A percentile compares a stretch with the other conserved stretches of the same genome.
Evolutionary conservation across 1,140 invertebrate genomes (phyloP).

Genomic region (Plodia interpunctella): DNA sequence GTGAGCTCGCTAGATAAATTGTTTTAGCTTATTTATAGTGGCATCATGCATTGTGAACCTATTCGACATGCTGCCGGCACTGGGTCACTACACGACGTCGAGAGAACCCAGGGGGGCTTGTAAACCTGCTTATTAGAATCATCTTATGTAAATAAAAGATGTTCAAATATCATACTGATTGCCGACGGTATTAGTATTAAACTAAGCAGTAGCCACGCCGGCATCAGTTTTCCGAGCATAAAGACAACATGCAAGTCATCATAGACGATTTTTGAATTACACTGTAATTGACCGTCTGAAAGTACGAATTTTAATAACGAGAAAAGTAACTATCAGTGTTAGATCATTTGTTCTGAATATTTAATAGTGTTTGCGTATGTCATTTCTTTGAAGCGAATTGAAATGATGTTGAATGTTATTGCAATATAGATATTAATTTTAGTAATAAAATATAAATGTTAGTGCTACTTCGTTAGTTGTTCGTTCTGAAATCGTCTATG

Average conservation of each 20-base stretch:
- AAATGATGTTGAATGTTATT: too few species aligned
- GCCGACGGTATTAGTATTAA: too few species aligned
- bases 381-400: too few species aligned
- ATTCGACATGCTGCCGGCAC: not conserved
- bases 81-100: not conserved
- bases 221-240: not conserved
- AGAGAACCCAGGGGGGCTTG: not conserved
- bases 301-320: not conserved
- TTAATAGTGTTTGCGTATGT: too few species aligned
- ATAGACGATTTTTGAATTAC: not conserved
- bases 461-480: too few species aligned
- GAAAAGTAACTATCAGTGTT: not conserved
- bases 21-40: not conserved
- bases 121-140: not conserved
- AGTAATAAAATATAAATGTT: too few species aligned
- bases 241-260: not conserved
- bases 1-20: conserved; percentile 3
- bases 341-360: too few species aligned
- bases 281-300: not conserved
- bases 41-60: not conserved
- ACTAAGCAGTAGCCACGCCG: not conserved
- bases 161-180: too few species aligned
- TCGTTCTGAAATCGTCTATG: too few species aligned
- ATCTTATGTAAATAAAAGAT: too few species aligned
- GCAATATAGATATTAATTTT: too few species aligned